Conservation (phyloP, 1,140 invertebrate genomes). For the Pseudomyrmex sp. region DNA sequence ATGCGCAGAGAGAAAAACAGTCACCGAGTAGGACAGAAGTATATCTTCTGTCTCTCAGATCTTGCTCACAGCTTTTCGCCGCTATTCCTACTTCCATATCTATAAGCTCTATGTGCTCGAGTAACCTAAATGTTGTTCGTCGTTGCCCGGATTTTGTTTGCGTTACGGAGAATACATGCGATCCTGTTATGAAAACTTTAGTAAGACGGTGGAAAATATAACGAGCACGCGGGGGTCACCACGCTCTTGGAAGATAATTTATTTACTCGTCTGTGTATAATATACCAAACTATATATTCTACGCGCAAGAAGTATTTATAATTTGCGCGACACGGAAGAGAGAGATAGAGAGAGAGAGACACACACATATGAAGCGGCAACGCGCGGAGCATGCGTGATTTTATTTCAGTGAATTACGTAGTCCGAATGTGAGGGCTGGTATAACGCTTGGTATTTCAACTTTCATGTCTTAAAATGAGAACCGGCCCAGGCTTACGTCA, state of each 20-base stretch:
- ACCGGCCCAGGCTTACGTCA: slow-evolving; percentile 16
- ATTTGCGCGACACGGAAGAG: background rate
- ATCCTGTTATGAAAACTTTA: slow-evolving; percentile 40
- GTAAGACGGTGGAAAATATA: slow-evolving; percentile 8
- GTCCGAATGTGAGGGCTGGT: background rate
- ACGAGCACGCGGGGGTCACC: background rate
- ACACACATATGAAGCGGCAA: slow-evolving; percentile 24
- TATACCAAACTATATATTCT: slow-evolving; percentile 18
- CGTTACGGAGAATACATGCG: background rate
- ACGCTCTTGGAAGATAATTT: background rate
- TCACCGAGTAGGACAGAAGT: too few relatives aligned
- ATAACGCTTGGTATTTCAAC: slow-evolving; percentile 36
- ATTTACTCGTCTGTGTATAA: slow-evolving; percentile 15
- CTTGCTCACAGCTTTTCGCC: too few relatives aligned
- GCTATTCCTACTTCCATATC: too few relatives aligned
- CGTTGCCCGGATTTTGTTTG: slow-evolving; percentile 8
- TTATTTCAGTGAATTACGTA: slow-evolving; percentile 40
- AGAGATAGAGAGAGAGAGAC: slow-evolving; percentile 1
- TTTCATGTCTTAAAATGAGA: slow-evolving; percentile 43
- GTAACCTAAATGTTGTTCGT: background rate
- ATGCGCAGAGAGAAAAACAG: too few relatives aligned
- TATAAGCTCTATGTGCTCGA: background rate
- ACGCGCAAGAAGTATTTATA: slow-evolving; percentile 31
- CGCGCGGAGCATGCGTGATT: background rate
- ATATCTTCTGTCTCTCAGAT: too few relatives aligned